Conservation (phyloP, 2,888 invertebrate genomes). For the Aproaerema taeniolella region DNA sequence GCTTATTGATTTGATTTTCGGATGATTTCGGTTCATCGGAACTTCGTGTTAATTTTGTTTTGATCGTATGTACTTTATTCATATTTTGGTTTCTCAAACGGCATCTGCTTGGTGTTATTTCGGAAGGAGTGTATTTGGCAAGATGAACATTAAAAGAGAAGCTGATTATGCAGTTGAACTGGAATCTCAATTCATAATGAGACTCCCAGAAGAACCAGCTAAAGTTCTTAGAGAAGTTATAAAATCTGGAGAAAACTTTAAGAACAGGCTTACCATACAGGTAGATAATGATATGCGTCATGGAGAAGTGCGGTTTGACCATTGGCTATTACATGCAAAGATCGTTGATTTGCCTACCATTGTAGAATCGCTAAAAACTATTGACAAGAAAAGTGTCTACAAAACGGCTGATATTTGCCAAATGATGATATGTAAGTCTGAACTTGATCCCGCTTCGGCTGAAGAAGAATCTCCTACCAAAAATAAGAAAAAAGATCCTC, state of each 20-base stretch:
- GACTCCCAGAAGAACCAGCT: slow-evolving; percentile 86
- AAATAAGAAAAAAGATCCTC: slow-evolving; percentile 86
- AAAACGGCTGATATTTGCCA: slow-evolving; percentile 96
- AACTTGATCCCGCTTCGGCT: slow-evolving; percentile 83
- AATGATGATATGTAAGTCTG: slow-evolving; percentile 88
- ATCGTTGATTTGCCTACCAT: slow-evolving; percentile 91
- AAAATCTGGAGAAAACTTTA: slow-evolving; percentile 82
- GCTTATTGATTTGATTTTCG: no score
- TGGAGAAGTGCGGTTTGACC: slow-evolving; percentile 89
- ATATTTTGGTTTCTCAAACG: no score
- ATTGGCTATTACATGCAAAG: slow-evolving; percentile 88
- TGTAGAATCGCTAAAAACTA: slow-evolving; percentile 92
- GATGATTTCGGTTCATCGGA: no score
- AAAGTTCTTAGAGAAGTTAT: slow-evolving; percentile 82
- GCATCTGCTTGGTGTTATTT: no score
- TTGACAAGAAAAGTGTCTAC: slow-evolving; percentile 94
- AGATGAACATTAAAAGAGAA: slow-evolving; percentile 30
- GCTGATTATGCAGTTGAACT: slow-evolving; percentile 75
- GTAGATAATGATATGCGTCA: slow-evolving; percentile 89
- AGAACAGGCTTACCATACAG: slow-evolving; percentile 87
- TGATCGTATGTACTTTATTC: no score
- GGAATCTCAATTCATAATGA: slow-evolving; percentile 86
- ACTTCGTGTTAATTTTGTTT: no score
- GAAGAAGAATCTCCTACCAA: slow-evolving; percentile 86
- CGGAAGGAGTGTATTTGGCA: no score